Base-by-base conservation (phyloP, 1,140 invertebrate species). In the Penaeus vannamei region DNA sequence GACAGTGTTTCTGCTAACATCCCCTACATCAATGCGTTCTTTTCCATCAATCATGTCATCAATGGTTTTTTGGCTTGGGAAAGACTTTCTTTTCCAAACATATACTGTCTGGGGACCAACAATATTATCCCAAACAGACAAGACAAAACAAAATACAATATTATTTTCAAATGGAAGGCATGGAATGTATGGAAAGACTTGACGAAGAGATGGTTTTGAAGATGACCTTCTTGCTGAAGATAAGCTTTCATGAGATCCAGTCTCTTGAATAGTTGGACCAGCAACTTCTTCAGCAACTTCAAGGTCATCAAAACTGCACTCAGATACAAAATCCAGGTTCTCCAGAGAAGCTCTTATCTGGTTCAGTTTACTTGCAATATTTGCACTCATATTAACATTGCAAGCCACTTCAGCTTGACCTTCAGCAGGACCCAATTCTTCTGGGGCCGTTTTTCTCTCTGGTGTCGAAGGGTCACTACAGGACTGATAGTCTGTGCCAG, bases 71-170 rank as follows among this genome's bases (percentile, higher is more conserved):
- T 87, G 81, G n/a, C 83, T 83, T 22, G 86, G 86, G 36, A 90
- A 90, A 7, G 89, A 46, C 69, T 91, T 90, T 81, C 88, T 89
- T 85, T 87, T 91, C 91, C 91, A 91, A 5, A 91, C 91, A 64
- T 91, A 88, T 46, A 91, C 88, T 61, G 91, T 90, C 59, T 91
- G 91, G n/a, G 89, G 89, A 17, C 89, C 91, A 88, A 90, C 85
- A 69, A 91, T 87, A 80, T 91, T 90, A 90, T 91, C 91, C 91
- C 91, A 91, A 60, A 91, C 90, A 76, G 88, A 90, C 14, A 91
- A 76, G 59, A 91, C 85, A 87, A 91, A 91, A 62, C 90, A 91
- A 66, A 90, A 91, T 85, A 91, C 85, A 53, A 91, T 91, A 72
- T 91, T 91, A 29, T 90, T 87, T 80, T 91, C 90, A 87, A 87